Evolutionary conservation across 1,140 invertebrate species (phyloP).

Genomic region (Sarcophaga bullata): DNA sequence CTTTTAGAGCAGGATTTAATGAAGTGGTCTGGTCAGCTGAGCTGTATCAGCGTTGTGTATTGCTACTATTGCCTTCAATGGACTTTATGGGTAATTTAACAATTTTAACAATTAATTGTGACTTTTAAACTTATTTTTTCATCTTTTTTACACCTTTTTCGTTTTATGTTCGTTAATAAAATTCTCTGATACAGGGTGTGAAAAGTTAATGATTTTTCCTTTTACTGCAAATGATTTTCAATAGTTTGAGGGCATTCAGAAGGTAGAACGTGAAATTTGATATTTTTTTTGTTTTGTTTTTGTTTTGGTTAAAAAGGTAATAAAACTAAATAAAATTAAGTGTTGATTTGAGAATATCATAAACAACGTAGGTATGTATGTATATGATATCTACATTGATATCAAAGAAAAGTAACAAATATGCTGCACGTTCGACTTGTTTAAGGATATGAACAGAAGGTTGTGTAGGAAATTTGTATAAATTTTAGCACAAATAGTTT

Average conservation of each 20-base stretch:
- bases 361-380: too few species aligned
- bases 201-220: background rate
- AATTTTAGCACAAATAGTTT: too few species aligned
- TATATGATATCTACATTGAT: too few species aligned
- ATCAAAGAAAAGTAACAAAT: too few species aligned
- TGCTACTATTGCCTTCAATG: background rate
- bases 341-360: too few species aligned
- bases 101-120: slow-evolving; percentile 15
- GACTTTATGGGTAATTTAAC: slow-evolving; percentile 14
- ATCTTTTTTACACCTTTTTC: background rate
- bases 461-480: too few species aligned
- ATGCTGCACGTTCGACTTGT: too few species aligned
- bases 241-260: background rate
- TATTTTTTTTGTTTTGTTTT: background rate
- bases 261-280: background rate
- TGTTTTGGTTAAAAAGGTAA: too few species aligned
- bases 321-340: too few species aligned
- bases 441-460: too few species aligned
- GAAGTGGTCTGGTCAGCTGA: background rate
- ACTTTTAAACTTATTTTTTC: background rate
- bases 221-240: background rate
- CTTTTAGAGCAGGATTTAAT: background rate
- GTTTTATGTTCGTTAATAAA: background rate
- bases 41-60: background rate
- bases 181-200: background rate